Evolutionary conservation across 2,888 invertebrate species (phyloP), one percentile per base, ranked within the genome.

Genomic region (Oscheius sp.): DNA sequence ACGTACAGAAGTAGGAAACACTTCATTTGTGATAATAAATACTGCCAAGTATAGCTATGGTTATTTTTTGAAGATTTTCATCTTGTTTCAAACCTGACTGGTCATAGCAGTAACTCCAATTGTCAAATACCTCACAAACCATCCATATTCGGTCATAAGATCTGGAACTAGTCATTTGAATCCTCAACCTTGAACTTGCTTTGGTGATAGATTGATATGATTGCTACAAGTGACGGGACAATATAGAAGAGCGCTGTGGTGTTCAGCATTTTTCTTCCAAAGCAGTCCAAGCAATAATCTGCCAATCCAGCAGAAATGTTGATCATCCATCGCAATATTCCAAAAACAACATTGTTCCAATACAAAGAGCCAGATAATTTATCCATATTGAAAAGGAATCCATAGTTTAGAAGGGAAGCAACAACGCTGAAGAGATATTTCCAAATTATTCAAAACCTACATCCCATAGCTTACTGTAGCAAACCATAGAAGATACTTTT

Each of bases 371-470:
- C 81, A 5, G 74, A 71, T 8, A 82, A 65, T 31, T 78, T 74
- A 46, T 83, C 82, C 78, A 82, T 81, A 61, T 82, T 82, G 71
- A 83, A 82, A 10, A 83, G 65, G 20, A 82, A 64, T 8, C 78
- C 75, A 55, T 83, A 83, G 52, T 71, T 70, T 27, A 82, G 65
- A 15, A 82, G 58, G n/a, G 75, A 71, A 3, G 79, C 76, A n/a
- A 69, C 42, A 42, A 74, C 48, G 27, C 78, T 78, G 63, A 23
- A 61, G 37, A 27, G 20, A 20, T 4, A 39, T 39, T 3, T n/a
- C 8, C n/a, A 17, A 15, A 48, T 15, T 20, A n/a, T 15, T 1
- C 31, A 23, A n/a, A 0, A n/a, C 65, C 29, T 27, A 72, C 70
- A 70, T 61, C 65, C 73, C 73, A 52, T 52, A 73, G 39, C 68